phyloP scores from a whole-genome alignment of 2,797 vertebrate genomes.

The Tokudaia muenninki region DNA sequence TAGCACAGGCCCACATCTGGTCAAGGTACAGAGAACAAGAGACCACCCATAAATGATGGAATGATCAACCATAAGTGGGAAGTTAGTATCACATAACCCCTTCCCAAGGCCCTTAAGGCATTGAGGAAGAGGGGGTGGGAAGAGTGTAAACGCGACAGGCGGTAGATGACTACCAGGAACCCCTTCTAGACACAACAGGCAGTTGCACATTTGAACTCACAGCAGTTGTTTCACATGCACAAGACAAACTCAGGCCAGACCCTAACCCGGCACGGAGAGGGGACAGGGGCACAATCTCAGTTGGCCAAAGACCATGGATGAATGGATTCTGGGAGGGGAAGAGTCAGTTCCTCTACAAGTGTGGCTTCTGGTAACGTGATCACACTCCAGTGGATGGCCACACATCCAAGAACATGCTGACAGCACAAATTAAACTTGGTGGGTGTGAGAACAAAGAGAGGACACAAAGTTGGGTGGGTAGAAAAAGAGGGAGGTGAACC shows the following conservation, averaged over 20 bases:
- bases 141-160: neutral
- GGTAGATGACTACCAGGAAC: too few relatives aligned
- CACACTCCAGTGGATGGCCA: neutral
- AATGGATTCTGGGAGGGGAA: neutral
- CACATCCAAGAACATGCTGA: neutral
- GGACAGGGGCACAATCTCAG: neutral
- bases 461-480: neutral
- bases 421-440: neutral
- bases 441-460: neutral
- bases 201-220: neutral
- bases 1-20: neutral
- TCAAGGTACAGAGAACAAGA: neutral
- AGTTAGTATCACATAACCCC: neutral
- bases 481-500: neutral
- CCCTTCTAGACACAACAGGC: neutral
- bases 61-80: neutral
- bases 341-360: neutral
- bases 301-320: neutral
- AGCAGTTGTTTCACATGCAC: neutral
- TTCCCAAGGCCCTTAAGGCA: neutral
- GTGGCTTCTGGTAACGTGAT: neutral
- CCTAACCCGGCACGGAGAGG: neutral
- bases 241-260: neutral
- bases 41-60: neutral
- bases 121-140: neutral